Conservation (phyloP, 2,113 vertebrate species). For the Willisornis vidua region DNA sequence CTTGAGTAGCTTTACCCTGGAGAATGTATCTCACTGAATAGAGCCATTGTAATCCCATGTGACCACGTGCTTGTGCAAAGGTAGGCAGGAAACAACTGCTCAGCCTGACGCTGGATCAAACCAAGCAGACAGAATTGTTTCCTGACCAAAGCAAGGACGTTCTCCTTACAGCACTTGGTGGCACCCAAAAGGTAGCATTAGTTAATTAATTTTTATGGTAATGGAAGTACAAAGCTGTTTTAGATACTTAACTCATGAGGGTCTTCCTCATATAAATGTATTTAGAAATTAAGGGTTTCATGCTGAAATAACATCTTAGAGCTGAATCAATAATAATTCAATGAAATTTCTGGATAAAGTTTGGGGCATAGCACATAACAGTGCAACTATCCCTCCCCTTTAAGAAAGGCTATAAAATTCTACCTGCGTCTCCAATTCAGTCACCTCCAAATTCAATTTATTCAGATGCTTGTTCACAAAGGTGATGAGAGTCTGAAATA, state of each 20-base stretch:
- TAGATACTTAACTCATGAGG: neutral
- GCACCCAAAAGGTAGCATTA: neutral
- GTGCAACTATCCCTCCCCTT: neutral
- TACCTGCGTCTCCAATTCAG: constrained; percentile 98
- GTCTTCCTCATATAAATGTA: neutral
- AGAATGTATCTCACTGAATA: neutral
- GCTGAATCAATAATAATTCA: neutral
- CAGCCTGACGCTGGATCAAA: neutral
- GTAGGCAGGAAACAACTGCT: constrained; percentile 13
- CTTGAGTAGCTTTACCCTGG: neutral
- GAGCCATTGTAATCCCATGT: neutral
- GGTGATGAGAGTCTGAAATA: constrained; percentile 92
- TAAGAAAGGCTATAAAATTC: neutral
- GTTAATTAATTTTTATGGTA: neutral
- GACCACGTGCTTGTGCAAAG: neutral
- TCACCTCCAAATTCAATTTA: constrained; percentile 96
- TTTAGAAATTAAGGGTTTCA: neutral
- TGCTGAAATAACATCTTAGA: neutral
- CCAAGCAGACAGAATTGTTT: neutral
- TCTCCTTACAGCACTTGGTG: neutral
- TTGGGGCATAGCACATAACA: neutral
- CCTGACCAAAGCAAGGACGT: neutral
- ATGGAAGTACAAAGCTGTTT: neutral
- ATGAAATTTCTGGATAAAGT: neutral
- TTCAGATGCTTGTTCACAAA: constrained; percentile 99